These are phyloP conservation scores for Misgurnus anguillicaudatus DNA, from an alignment of 2,113 vertebrate species.

Conservation along the genomic window DNA sequence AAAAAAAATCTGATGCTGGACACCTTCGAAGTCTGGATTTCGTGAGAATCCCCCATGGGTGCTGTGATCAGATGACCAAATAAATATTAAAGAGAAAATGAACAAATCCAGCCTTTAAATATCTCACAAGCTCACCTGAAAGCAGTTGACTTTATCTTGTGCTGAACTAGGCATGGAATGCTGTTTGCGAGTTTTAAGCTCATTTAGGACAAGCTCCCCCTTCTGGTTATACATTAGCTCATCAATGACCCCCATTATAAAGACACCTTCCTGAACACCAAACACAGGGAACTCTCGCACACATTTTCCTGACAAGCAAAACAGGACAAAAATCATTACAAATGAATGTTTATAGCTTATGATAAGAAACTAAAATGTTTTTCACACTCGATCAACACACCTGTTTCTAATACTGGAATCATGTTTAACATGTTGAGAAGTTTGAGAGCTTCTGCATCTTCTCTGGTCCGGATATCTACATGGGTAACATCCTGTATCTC, in stretches of 20 bases:
- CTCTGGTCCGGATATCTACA: slow-evolving; percentile 57
- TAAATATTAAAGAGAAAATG: not conserved
- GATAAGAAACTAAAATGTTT: too few relatives aligned
- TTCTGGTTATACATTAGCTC: slow-evolving; percentile 70
- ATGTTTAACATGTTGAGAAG: slow-evolving; percentile 70
- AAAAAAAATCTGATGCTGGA: too few relatives aligned
- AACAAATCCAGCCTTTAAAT: not conserved
- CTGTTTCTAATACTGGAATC: slow-evolving; percentile 69
- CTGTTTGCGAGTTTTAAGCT: slow-evolving; percentile 65
- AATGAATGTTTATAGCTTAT: too few relatives aligned
- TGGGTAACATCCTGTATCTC: slow-evolving; percentile 72
- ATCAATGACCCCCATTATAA: slow-evolving; percentile 72
- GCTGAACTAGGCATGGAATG: slow-evolving; percentile 54
- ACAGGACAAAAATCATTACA: not conserved
- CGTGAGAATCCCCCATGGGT: too few relatives aligned
- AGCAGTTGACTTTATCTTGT: slow-evolving; percentile 66
- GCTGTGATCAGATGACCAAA: too few relatives aligned
- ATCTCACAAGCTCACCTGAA: slow-evolving; percentile 69
- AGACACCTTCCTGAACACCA: slow-evolving; percentile 72
- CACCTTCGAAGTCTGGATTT: too few relatives aligned
- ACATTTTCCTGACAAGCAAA: slow-evolving; percentile 54
- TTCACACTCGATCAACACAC: slow-evolving; percentile 44
- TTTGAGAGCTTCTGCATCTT: slow-evolving; percentile 73
- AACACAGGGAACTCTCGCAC: slow-evolving; percentile 78
- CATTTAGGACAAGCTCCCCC: slow-evolving; percentile 67